Conservation (phyloP, 1,140 invertebrate species). For the Cotesia chilonis region DNA sequence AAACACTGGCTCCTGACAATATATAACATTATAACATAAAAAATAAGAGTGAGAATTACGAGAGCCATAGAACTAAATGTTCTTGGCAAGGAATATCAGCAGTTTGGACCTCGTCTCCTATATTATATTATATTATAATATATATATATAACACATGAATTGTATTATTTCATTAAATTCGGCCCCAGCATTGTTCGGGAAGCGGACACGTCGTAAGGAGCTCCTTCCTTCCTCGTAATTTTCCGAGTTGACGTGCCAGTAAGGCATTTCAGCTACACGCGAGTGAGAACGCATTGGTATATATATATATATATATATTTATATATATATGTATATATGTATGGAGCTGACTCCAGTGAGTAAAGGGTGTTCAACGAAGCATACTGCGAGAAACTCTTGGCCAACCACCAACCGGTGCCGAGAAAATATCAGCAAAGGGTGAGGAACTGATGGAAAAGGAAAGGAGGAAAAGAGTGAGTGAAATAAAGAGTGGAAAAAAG, state of each 20-base stretch:
- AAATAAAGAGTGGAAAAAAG: slow-evolving; percentile 3
- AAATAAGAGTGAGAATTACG: too few relatives aligned
- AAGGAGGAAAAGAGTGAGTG: neutral
- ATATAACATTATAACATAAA: too few relatives aligned
- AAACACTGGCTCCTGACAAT: too few relatives aligned
- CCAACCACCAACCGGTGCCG: neutral
- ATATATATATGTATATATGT: too few relatives aligned
- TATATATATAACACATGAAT: slow-evolving; percentile 15
- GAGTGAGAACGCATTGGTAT: too few relatives aligned
- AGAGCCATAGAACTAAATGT: too few relatives aligned
- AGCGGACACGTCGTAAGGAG: slow-evolving; percentile 7
- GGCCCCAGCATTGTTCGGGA: slow-evolving; percentile 19
- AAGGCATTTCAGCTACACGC: slow-evolving; percentile 18
- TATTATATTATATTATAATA: neutral
- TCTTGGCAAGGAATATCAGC: too few relatives aligned
- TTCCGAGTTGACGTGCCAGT: slow-evolving; percentile 17
- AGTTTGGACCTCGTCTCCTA: neutral
- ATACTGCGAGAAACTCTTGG: slow-evolving; percentile 8
- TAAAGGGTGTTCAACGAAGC: slow-evolving; percentile 18
- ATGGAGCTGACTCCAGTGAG: neutral
- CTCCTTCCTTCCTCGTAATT: slow-evolving; percentile 19
- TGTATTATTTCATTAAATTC: slow-evolving; percentile 29
- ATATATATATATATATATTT: too few relatives aligned
- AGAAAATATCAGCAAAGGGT: neutral
- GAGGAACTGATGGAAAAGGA: neutral